Evolutionary conservation across 2,888 invertebrate genomes (phyloP).

Genomic region (Selenia dentaria): DNA sequence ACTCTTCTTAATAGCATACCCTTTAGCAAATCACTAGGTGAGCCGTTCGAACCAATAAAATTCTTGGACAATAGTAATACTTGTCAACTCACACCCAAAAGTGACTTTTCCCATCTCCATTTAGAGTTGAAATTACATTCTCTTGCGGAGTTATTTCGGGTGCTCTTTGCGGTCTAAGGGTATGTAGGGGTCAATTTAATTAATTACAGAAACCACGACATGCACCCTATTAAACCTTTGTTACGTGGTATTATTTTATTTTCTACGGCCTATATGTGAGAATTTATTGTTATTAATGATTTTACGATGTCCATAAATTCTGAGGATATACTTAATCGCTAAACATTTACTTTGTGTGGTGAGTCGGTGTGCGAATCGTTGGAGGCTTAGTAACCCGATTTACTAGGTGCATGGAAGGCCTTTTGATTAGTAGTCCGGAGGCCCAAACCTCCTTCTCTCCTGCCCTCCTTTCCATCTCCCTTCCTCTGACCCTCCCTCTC

Average conservation of each 20-base stretch:
- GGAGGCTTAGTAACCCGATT: too few species aligned
- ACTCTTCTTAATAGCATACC: conserved; percentile 57
- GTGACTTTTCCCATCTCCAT: conserved; percentile 39
- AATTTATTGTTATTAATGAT: conserved; percentile 58
- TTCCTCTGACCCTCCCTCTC: too few species aligned
- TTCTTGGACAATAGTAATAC: conserved; percentile 57
- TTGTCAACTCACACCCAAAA: conserved; percentile 38
- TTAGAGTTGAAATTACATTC: conserved; percentile 54
- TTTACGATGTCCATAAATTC: conserved; percentile 33
- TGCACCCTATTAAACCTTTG: conserved; percentile 70
- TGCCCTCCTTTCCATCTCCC: too few species aligned
- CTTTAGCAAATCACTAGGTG: conserved; percentile 64
- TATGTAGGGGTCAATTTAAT: conserved; percentile 75
- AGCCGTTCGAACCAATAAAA: conserved; percentile 62
- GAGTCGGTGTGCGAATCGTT: too few species aligned
- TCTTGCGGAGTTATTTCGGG: conserved; percentile 38
- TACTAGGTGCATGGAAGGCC: too few species aligned
- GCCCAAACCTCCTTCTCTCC: too few species aligned
- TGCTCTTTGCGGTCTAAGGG: conserved; percentile 56
- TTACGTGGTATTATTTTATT: conserved; percentile 60
- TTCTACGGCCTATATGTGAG: conserved; percentile 43
- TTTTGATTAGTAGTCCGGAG: too few species aligned
- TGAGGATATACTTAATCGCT: too few species aligned
- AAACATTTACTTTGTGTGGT: too few species aligned
- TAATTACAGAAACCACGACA: conserved; percentile 71